Conservation (phyloP, 2,113 vertebrate genomes). For the Hyperoodon ampullatus region DNA sequence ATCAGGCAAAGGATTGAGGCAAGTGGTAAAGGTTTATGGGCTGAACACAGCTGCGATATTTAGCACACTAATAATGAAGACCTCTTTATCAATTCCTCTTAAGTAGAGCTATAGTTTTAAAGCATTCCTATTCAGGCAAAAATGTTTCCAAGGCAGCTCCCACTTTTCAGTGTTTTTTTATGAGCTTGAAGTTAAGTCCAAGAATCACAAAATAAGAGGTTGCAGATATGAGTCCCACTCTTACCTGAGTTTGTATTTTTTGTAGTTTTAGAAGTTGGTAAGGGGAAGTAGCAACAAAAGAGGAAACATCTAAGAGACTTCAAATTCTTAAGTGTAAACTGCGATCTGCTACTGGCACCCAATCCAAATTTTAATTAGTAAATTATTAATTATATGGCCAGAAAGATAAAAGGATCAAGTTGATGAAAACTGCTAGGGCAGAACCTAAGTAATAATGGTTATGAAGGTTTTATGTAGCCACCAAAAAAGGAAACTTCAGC, state of each 20-base stretch:
- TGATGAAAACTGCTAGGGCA: conserved; percentile 56
- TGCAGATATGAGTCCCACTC: conserved; percentile 63
- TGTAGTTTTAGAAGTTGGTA: neutral
- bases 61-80: conserved; percentile 78
- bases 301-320: conserved; percentile 1
- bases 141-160: conserved; percentile 67
- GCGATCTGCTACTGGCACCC: neutral
- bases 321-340: neutral
- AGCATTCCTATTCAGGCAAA: conserved; percentile 74
- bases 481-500: conserved; percentile 71
- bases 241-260: conserved; percentile 60
- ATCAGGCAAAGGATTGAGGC: conserved; percentile 13
- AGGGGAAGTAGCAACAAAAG: neutral
- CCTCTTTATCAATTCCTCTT: conserved; percentile 79
- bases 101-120: conserved; percentile 79
- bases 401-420: conserved; percentile 14
- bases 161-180: conserved; percentile 75
- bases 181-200: conserved; percentile 76
- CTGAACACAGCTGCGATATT: conserved; percentile 73
- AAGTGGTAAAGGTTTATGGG: conserved; percentile 64
- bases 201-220: conserved; percentile 74
- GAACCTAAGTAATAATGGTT: conserved; percentile 66
- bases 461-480: conserved; percentile 57
- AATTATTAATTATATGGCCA: conserved; percentile 24
- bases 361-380: conserved; percentile 45